Conservation (phyloP, 2,888 invertebrate species). For the Copidosoma aretas region DNA sequence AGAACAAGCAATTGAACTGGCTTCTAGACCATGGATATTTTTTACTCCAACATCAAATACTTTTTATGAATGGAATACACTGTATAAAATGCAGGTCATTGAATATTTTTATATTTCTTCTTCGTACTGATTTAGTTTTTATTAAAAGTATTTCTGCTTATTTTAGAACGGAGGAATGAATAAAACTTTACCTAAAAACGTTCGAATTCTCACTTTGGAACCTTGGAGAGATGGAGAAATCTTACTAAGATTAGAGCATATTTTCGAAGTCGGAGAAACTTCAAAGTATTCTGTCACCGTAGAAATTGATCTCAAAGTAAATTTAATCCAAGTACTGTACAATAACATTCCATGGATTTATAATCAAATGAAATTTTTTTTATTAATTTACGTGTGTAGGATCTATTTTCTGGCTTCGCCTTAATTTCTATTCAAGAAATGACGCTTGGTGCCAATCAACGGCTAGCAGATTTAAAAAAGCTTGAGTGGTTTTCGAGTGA, state of each 20-base stretch:
- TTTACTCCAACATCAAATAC: slow-evolving; percentile 66
- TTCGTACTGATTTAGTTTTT: background rate
- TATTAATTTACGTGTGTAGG: slow-evolving; percentile 50
- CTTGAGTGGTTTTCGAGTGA: slow-evolving; percentile 65
- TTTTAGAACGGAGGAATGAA: slow-evolving; percentile 21
- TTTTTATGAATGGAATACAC: slow-evolving; percentile 65
- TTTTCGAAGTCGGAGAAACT: slow-evolving; percentile 72
- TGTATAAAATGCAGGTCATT: slow-evolving; percentile 61
- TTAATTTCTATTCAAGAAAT: slow-evolving; percentile 70
- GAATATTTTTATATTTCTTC: too few species aligned
- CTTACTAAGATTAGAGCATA: slow-evolving; percentile 81
- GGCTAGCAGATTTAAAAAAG: slow-evolving; percentile 65
- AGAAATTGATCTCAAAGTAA: background rate
- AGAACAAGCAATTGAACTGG: slow-evolving; percentile 63
- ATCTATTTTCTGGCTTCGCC: slow-evolving; percentile 67
- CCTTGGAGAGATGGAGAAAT: slow-evolving; percentile 72
- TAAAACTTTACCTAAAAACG: slow-evolving; percentile 69
- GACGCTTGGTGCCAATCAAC: slow-evolving; percentile 73
- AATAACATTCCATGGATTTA: too few species aligned
- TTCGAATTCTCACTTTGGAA: slow-evolving; percentile 81
- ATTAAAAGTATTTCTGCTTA: background rate
- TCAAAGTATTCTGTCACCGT: slow-evolving; percentile 64
- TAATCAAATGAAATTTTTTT: too few species aligned
- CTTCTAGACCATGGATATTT: slow-evolving; percentile 70
- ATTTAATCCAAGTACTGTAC: too few species aligned